Evolutionary conservation across 2,113 vertebrate species (phyloP).

Genomic region (Chionis minor): DNA sequence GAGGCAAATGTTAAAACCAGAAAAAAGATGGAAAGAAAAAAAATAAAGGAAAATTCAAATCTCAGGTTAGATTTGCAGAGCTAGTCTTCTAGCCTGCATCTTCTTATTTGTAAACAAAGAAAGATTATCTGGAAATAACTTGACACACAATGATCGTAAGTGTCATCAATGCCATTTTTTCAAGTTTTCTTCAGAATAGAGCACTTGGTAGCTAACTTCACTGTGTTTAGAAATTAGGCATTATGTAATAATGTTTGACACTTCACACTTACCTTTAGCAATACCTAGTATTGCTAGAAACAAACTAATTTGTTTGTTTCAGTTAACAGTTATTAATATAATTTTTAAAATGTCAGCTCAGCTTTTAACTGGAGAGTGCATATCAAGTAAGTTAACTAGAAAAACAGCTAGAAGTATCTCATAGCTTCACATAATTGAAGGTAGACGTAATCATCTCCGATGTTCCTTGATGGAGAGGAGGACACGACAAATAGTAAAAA

Average conservation of each 20-base stretch:
- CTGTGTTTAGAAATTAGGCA: background rate
- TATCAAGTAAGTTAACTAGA: background rate
- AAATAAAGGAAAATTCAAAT: background rate
- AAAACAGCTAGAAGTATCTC: constrained; percentile 1
- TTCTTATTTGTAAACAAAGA: constrained; percentile 29
- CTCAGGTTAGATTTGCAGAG: background rate
- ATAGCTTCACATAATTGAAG: background rate
- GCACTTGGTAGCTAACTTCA: background rate
- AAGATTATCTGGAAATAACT: constrained; percentile 2
- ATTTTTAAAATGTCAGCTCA: background rate
- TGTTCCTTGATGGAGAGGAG: background rate
- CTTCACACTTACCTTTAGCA: constrained; percentile 1
- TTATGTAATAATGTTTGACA: background rate
- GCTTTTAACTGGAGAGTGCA: background rate
- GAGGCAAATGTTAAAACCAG: background rate
- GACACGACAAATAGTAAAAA: background rate
- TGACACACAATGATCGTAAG: background rate
- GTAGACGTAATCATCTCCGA: background rate
- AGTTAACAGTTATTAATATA: background rate
- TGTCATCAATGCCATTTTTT: background rate
- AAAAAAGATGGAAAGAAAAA: background rate
- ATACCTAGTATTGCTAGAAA: constrained; percentile 10
- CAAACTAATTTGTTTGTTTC: no score
- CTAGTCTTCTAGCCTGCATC: background rate
- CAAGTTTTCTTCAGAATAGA: background rate